Evolutionary conservation across 2,888 invertebrate species (phyloP).

Genomic region (Zaprionus obscuricornis): DNA sequence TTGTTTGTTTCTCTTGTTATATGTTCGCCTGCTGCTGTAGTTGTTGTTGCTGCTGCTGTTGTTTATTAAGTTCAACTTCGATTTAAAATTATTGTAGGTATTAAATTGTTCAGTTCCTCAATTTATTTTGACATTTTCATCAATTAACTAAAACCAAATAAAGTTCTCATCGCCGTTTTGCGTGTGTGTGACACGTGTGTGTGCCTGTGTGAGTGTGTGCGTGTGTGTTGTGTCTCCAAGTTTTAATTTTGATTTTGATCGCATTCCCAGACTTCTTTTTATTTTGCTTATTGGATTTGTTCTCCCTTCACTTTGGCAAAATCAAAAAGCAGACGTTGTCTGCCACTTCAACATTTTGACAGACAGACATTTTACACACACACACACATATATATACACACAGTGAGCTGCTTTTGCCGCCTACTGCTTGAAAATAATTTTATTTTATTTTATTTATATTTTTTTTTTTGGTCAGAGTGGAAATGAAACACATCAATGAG

Average conservation of each 20-base stretch:
- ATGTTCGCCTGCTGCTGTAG: slow-evolving; percentile 7
- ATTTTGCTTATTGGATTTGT: no score
- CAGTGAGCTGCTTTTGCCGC: no score
- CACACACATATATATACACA: slow-evolving; percentile 3
- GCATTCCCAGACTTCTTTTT: slow-evolving; percentile 65
- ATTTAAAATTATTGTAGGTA: slow-evolving; percentile 28
- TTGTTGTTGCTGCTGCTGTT: slow-evolving; percentile 14
- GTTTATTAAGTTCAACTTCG: slow-evolving; percentile 32
- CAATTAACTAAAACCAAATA: slow-evolving; percentile 25
- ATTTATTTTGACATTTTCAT: slow-evolving; percentile 55
- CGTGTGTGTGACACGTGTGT: slow-evolving; percentile 36
- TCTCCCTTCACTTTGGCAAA: slow-evolving; percentile 72
- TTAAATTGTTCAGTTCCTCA: slow-evolving; percentile 40
- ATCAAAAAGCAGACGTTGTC: slow-evolving; percentile 34
- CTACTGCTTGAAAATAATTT: slow-evolving; percentile 31
- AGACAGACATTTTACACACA: slow-evolving; percentile 28
- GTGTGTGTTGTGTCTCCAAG: slow-evolving; percentile 36
- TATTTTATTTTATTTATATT: slow-evolving; percentile 25
- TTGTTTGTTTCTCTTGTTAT: slow-evolving; percentile 26
- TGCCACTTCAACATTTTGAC: slow-evolving; percentile 56
- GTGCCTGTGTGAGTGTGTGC: no score
- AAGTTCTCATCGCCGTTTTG: not conserved
- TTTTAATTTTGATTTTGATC: slow-evolving; percentile 43
- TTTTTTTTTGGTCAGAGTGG: slow-evolving; percentile 40
- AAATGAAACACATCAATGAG: slow-evolving; percentile 40